Evolutionary conservation across 2,888 invertebrate species (phyloP), one percentile per base, ranked within the genome.

Genomic region (Coleophora flavipennella): DNA sequence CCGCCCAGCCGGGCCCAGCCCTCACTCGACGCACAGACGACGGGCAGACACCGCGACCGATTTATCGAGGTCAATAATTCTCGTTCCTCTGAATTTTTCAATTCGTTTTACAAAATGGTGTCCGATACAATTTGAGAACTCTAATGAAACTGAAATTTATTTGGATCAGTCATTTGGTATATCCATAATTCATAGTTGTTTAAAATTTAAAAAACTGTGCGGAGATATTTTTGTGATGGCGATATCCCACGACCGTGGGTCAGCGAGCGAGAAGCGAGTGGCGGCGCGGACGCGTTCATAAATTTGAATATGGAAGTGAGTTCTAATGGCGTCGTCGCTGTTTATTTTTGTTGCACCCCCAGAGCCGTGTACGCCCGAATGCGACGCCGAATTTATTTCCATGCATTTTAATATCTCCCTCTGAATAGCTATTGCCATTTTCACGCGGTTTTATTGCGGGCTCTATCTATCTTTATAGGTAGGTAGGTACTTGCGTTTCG

Each of bases 241-340:
- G 20, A 20, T 20, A n/a, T 6, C 20, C 6, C 6, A 69, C 70
- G 69, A 62, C 67, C 64, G 67, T 62, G 64, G 62, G 63, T 50
- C 53, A 58, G 46, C 51, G 53, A 53, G 58, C 57, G 58, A 54
- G 57, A 48, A 50, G 56, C 46, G 55, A 52, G 56, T 52, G 51
- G 52, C 59, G 62, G 61, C 57, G 67, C 60, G 71, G 69, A 72
- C 79, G 74, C 75, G 75, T 80, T 83, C 80, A 81, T 81, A 81
- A 80, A 84, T 84, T 84, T 76, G 80, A 85, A 85, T 85, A 86
- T 86, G 85, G 86, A 86, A 86, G 86, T 86, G 86, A 79, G 80
- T 83, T 80, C 77, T 86, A 83, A 86, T 85, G 79, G 80, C 79
- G 20, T 20, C n/a, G 76, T 72, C 77, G 74, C 80, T 86, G 87